Evolutionary conservation across 2,797 vertebrate genomes (phyloP).

Genomic region (Coendou prehensilis): DNA sequence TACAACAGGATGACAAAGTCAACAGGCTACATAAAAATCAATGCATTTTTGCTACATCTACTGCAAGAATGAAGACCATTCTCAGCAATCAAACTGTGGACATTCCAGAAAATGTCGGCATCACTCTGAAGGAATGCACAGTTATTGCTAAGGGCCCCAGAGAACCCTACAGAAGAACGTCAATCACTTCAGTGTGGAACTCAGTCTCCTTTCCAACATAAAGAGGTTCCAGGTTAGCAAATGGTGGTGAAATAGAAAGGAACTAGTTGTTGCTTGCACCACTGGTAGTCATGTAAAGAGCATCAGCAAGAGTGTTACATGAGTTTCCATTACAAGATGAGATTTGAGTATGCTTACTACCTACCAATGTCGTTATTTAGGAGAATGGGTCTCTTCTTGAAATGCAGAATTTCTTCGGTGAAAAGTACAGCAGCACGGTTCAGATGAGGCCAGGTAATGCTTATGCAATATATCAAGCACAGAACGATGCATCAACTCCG

Average conservation of each 20-base stretch:
- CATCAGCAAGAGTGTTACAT: neutral
- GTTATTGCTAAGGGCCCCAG: neutral
- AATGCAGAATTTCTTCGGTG: neutral
- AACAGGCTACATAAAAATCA: neutral
- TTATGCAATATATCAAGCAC: neutral
- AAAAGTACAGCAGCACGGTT: neutral
- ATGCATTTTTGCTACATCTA: neutral
- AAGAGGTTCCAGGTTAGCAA: neutral
- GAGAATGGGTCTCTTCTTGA: neutral
- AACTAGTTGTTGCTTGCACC: neutral
- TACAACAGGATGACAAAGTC: slow-evolving; percentile 12
- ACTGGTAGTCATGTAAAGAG: neutral
- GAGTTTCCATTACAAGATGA: neutral
- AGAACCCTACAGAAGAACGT: neutral
- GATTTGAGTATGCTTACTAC: neutral
- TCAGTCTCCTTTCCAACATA: neutral
- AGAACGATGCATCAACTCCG: neutral
- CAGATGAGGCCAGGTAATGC: neutral
- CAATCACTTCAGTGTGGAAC: neutral
- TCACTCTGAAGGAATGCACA: neutral
- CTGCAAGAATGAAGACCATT: neutral
- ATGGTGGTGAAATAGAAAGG: neutral
- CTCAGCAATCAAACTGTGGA: neutral
- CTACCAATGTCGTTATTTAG: neutral
- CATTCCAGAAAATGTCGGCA: neutral